Evolutionary conservation across 2,888 invertebrate genomes (phyloP).

Genomic region (Tubiluchus corallicola): DNA sequence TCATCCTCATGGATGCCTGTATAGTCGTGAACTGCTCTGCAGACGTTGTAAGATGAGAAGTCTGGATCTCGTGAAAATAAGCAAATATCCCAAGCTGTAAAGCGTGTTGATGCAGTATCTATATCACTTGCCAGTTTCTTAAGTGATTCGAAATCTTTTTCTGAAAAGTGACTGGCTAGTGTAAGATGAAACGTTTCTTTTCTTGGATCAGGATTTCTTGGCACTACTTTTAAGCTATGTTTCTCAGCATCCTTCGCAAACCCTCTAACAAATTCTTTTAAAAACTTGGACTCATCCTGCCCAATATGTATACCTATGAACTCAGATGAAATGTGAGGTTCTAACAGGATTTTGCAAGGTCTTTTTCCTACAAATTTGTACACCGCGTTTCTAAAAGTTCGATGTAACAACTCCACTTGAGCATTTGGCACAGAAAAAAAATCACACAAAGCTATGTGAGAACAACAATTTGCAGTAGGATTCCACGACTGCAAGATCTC

Average conservation of each 20-base stretch:
- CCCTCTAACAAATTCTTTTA: conserved; percentile 55
- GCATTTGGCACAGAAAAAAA: conserved; percentile 22
- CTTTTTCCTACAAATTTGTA: conserved; percentile 30
- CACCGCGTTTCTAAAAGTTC: conserved; percentile 36
- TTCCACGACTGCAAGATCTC: not conserved
- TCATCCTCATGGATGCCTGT: conserved; percentile 42
- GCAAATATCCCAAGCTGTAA: conserved; percentile 59
- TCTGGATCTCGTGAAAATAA: conserved; percentile 67
- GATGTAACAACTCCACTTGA: conserved; percentile 19
- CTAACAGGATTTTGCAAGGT: conserved; percentile 34
- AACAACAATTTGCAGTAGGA: conserved; percentile 6
- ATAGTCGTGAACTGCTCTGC: conserved; percentile 20
- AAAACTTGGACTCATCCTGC: conserved; percentile 57
- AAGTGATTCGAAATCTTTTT: conserved; percentile 46
- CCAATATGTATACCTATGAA: conserved; percentile 78
- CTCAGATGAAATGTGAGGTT: conserved; percentile 64
- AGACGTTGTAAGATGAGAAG: conserved; percentile 47
- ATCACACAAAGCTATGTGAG: conserved; percentile 1
- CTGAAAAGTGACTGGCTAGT: conserved; percentile 67
- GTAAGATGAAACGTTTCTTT: conserved; percentile 66
- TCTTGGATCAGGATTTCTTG: not conserved
- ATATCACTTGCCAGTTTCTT: conserved; percentile 53
- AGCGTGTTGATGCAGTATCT: conserved; percentile 28
- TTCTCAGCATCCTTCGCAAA: conserved; percentile 51
- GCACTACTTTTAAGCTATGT: not conserved